A percentile compares a stretch with the other conserved stretches of the same genome.
These are phyloP conservation scores for Drosophila novamexicana DNA, from an alignment of 1,140 invertebrate genomes.

Conservation along the genomic window DNA sequence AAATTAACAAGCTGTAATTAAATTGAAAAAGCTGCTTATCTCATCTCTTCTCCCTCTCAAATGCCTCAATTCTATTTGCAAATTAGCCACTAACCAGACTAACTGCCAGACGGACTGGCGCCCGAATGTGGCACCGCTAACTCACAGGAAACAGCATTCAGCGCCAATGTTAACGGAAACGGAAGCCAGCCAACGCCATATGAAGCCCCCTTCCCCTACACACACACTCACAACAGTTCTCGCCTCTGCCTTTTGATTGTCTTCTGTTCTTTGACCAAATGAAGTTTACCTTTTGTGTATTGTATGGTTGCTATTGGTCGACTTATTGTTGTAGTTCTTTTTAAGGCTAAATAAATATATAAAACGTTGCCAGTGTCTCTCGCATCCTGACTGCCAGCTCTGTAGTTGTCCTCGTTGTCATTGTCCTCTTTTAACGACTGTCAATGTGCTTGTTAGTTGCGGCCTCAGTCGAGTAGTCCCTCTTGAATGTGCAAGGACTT, in stretches of 20 bases:
- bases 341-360: constrained; percentile 46
- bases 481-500: constrained; percentile 10
- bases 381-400: constrained; percentile 23
- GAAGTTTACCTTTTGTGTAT: constrained; percentile 43
- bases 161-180: constrained; percentile 38
- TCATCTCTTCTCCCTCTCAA: background rate
- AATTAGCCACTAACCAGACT: constrained; percentile 64
- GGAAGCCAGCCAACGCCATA: constrained; percentile 34
- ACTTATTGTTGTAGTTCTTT: constrained; percentile 9
- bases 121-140: background rate
- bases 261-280: constrained; percentile 30
- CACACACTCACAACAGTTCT: background rate
- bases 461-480: constrained; percentile 8
- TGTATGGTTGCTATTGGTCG: constrained; percentile 9
- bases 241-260: constrained; percentile 20
- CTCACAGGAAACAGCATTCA: constrained; percentile 36
- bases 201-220: background rate
- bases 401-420: constrained; percentile 2
- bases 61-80: constrained; percentile 56
- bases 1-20: constrained; percentile 50
- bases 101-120: constrained; percentile 46
- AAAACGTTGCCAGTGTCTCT: constrained; percentile 35
- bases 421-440: constrained; percentile 45
- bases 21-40: constrained; percentile 35
- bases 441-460: constrained; percentile 50